Evolutionary conservation across 2,797 vertebrate species (phyloP).

Genomic region (Arnoldichthys spilopterus): DNA sequence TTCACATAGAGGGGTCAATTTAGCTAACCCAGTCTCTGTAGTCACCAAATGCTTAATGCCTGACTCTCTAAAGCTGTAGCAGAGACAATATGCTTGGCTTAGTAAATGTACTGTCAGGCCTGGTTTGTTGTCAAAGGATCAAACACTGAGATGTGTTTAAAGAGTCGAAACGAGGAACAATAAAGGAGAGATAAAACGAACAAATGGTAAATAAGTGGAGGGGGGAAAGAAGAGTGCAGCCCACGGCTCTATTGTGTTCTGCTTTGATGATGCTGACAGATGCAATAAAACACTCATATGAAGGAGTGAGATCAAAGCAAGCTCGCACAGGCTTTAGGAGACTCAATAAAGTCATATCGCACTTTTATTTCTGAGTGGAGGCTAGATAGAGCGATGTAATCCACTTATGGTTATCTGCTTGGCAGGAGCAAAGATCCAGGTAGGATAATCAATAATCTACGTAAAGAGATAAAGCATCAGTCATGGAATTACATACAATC

Average conservation of each 20-base stretch:
- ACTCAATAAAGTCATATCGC: constrained; percentile 42
- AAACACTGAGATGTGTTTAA: constrained; percentile 44
- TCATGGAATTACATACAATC: constrained; percentile 2
- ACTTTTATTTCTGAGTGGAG: constrained; percentile 37
- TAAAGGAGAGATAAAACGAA: constrained; percentile 52
- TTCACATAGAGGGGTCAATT: constrained; percentile 12
- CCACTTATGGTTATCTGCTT: background rate
- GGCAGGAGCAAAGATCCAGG: constrained; percentile 1
- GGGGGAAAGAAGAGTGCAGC: constrained; percentile 35
- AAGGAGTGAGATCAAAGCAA: constrained; percentile 51
- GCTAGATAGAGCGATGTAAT: constrained; percentile 19
- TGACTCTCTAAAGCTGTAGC: background rate
- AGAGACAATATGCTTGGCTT: constrained; percentile 14
- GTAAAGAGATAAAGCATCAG: constrained; percentile 2
- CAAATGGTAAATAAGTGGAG: constrained; percentile 53
- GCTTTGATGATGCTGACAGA: constrained; percentile 58
- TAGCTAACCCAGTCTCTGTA: constrained; percentile 12
- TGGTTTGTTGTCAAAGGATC: constrained; percentile 41
- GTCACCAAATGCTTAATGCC: background rate
- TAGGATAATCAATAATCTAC: constrained; percentile 10
- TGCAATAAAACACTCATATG: constrained; percentile 58
- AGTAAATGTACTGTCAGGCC: constrained; percentile 29
- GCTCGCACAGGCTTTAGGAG: constrained; percentile 44
- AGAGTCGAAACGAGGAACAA: constrained; percentile 45
- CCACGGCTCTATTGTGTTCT: constrained; percentile 50